Base-by-base conservation (phyloP, 1,140 invertebrate genomes). In the Whitmania pigra region DNA sequence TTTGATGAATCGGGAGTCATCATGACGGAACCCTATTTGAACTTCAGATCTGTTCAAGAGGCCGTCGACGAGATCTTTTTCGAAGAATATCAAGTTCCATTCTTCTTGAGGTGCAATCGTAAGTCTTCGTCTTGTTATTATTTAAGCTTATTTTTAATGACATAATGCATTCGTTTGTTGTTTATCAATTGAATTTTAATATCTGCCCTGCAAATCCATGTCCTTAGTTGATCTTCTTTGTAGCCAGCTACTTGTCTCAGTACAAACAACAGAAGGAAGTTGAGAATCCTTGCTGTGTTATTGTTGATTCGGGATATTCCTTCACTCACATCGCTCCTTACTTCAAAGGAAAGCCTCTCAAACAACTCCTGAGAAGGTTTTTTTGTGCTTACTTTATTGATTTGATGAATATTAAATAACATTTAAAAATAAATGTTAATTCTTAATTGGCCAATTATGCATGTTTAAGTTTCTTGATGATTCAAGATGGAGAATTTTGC, bases 251-350 rank as follows among this genome's bases (percentile, higher is more conserved):
- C 75, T 69, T 72, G 25, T 53, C 31, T 40, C 73, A 72, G 66
- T 36, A 80, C 40, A 85, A 86, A 76, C 78, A 83, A 20, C 40
- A 73, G 17, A 69, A 63, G 36, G 66, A 82, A 84, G 0, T 74
- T 25, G 80, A 81, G 18, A 81, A 87, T 2, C 82, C 88, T 17
- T 90, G 89, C 80, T 91, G 89, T 75, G 83, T 97, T 36, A 86
- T 99, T 0, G 87, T 99, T 1, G 96, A 99, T 79, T 87, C 88
- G 17, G 95, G 95, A 5, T 97, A 93, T 76, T 97, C 94, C 81
- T 97, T 93, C 79, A 94, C 93, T 7, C 93, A 98, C 77, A 87
- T 99, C 63, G 87, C 94, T 5, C 94, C 95, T 0, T 97, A 93
- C 81, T 87, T 95, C n/a, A 89, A 92, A 74, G 92, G 93, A 1